Percentiles rank a stretch among this genome's conserved stretches.
Evolutionary conservation across 2,888 invertebrate genomes (phyloP).

Genomic region (Mongoloraphidia duomilia): DNA sequence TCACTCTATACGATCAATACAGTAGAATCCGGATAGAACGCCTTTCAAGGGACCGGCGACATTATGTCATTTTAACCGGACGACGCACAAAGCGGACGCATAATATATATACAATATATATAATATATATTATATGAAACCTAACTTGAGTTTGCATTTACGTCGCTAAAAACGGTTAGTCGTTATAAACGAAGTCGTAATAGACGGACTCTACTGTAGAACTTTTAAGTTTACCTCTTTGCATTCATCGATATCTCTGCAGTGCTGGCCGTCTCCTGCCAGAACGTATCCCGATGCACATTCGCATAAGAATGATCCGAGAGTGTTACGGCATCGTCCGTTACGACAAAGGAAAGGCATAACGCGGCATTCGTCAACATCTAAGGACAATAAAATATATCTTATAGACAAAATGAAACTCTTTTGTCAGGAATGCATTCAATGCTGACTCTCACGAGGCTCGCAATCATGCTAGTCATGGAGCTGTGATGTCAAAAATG

Average conservation of each 20-base stretch:
- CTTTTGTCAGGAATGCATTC: neutral
- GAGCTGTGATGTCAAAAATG: too few relatives aligned
- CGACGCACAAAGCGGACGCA: too few relatives aligned
- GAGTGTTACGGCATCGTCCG: constrained; percentile 65
- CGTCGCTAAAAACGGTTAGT: too few relatives aligned
- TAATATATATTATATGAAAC: too few relatives aligned
- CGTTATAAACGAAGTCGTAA: too few relatives aligned
- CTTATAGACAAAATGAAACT: neutral
- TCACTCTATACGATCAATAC: neutral
- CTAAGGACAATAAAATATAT: constrained; percentile 24
- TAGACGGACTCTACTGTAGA: too few relatives aligned
- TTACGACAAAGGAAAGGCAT: constrained; percentile 77
- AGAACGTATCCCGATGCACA: constrained; percentile 67
- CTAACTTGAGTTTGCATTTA: too few relatives aligned
- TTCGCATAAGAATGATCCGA: constrained; percentile 68
- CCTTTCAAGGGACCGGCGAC: too few relatives aligned
- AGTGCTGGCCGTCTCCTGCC: constrained; percentile 59
- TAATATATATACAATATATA: too few relatives aligned
- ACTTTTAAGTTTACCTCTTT: constrained; percentile 35
- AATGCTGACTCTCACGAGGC: neutral
- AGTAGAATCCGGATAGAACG: too few relatives aligned
- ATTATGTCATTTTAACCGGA: too few relatives aligned
- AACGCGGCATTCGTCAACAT: constrained; percentile 71
- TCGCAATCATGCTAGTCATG: too few relatives aligned
- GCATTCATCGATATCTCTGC: constrained; percentile 68